Base-by-base conservation (phyloP, 2,113 vertebrate genomes). In the Anseranas semipalmata region DNA sequence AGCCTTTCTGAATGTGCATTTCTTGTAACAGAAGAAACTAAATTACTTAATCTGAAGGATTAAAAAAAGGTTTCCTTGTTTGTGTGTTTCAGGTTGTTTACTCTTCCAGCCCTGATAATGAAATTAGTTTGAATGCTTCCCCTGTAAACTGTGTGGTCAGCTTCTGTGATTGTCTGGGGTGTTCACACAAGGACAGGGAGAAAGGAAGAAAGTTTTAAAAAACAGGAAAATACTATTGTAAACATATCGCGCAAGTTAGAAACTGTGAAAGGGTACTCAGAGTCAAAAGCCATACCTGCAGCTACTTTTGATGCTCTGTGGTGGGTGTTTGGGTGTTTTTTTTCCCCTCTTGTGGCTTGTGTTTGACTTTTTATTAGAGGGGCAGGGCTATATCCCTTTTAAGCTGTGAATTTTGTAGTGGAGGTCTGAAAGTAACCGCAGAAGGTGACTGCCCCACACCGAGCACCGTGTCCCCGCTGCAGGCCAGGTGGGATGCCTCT, bases 161-260 rank as follows among this genome's bases (percentile, higher is more conserved):
- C 94, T 95, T 95, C 91, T 92, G 8, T 87, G 94, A 79, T 95
- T 96, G 81, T 79, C n/a, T n/a, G 19, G 50, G 1, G 1, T 84
- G 66, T 82, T 88, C 0, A 1, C 70, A 52, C 74, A 76, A 89
- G 84, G 89, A 68, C 50, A 3, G 56, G 68, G 39, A 73, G 60
- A 95, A 92, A 96, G 94, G 95, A 96, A 96, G 89, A 96, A 81
- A 89, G 63, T 62, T 93, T 52, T 15, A 25, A 83, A 87, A 95
- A 97, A 94, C 95, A 96, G 95, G 95, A 96, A 96, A 96, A 88
- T 93, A 62, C 82, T 63, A 50, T 86, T 95, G 90, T 96, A 90
- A 93, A 66, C 59, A 43, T 85, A 89, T 89, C 15, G 2, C 71
- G 53, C 84, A 82, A 85, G 53, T 81, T 68, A 50, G 22, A 87